Base-by-base conservation (phyloP, 2,113 vertebrate species). In the Nycticorax nycticorax region DNA sequence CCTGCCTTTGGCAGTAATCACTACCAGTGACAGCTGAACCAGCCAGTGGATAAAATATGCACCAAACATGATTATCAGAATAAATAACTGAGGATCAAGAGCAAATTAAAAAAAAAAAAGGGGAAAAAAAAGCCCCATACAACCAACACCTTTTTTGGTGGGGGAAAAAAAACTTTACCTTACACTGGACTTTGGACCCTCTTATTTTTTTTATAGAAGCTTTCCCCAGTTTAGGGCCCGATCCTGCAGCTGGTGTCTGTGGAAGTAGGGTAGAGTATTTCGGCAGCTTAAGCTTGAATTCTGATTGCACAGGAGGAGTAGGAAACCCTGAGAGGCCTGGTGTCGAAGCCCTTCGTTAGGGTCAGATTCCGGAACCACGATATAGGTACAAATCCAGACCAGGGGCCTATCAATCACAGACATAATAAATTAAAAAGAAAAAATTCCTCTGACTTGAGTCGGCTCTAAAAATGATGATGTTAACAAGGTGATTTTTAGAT, bases 1-100 rank as follows among this genome's bases (percentile, higher is more conserved):
- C 72, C 78, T 89, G 94, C 63, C 90, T 88, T 93, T 82, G 92
- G 92, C 91, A 86, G 84, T 59, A 69, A 79, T 84, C 62, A 52
- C 64, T 39, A 59, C 30, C 63, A 39, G 80, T 8, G 77, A 55
- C 50, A 85, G 81, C 62, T 91, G 94, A 91, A n/a, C 43, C 89
- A 81, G 92, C 48, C 90, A 81, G 59, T 35, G 64, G 91, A 48
- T 66, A 45, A 89, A 92, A 85, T 12, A 57, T 53, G 15, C 45
- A 50, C 60, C 37, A 78, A 78, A 48, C 3, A 30, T 26, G 69
- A 57, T 93, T 50, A 41, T 64, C 6, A 2, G 89, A 56, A 79
- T 55, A 62, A 92, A 93, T 9, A 86, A 60, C 63, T 48, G 68
- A 82, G 41, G 63, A 41, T 21, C 33, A 32, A 24, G 48, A 50